Conservation (phyloP, 2,113 vertebrate genomes). For the Thamnaconus septentrionalis region DNA sequence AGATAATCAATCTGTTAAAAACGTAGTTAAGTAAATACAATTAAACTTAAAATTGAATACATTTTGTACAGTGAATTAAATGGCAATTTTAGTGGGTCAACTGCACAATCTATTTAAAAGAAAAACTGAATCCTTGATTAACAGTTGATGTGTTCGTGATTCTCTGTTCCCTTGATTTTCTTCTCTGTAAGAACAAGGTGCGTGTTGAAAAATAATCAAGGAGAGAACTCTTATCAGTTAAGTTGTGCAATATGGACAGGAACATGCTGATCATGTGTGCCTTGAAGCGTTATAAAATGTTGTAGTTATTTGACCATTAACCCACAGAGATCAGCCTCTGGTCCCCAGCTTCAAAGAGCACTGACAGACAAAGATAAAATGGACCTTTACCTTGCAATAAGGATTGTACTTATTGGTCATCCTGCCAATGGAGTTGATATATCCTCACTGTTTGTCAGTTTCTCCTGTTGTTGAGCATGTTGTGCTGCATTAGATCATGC, state of each 20-base stretch:
- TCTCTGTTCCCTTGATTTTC: too few species aligned
- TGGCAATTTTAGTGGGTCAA: too few species aligned
- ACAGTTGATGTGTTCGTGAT: too few species aligned
- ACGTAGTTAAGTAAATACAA: too few species aligned
- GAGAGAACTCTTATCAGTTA: not conserved
- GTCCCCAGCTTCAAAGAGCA: not conserved
- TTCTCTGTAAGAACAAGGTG: not conserved
- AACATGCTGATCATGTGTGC: not conserved
- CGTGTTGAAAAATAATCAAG: not conserved
- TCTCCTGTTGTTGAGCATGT: not conserved
- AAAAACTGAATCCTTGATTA: too few species aligned
- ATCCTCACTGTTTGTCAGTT: not conserved
- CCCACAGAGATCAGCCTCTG: not conserved
- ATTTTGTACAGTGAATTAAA: too few species aligned
- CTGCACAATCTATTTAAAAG: too few species aligned
- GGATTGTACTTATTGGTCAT: conserved; percentile 56
- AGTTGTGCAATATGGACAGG: not conserved
- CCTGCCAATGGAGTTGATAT: not conserved
- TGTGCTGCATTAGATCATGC: not conserved
- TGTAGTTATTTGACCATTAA: not conserved
- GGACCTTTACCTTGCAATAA: conserved; percentile 52
- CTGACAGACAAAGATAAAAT: not conserved
- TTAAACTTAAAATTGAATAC: too few species aligned
- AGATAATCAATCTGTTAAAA: too few species aligned
- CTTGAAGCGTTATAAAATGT: not conserved